Evolutionary conservation across 2,888 invertebrate genomes (phyloP), one percentile per base, ranked within the genome.

Genomic region (Apodemia mormo): DNA sequence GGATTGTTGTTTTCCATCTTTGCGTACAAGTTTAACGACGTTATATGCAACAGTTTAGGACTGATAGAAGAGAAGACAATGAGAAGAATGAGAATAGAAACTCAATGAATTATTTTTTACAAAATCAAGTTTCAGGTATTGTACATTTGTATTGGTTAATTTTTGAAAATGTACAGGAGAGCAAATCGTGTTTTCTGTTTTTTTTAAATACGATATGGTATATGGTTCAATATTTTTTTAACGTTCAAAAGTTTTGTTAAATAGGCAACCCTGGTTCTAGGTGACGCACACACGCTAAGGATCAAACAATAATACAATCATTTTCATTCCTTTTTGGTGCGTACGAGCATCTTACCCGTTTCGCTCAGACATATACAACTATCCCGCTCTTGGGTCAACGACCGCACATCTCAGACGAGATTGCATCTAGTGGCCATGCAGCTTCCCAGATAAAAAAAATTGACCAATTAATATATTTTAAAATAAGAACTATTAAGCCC

Each of bases 291-390:
- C 77, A 84, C 82, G 68, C 70, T 83, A 87, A 85, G 83, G 85
- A 87, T 84, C 86, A 87, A 88, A 90, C 87, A 90, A 86, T 89
- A 88, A 88, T 85, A 91, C 85, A 90, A 91, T 88, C 79, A 89
- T 90, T 89, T 92, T 89, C 85, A 89, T 91, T 92, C 88, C 87
- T 90, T 89, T 91, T 91, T 88, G 88, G 88, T 91, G 92, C 91
- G 93, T 92, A 93, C 92, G 92, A 90, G 89, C 90, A 90, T 86
- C 83, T 81, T 85, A 80, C 81, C 80, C 79, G 81, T 88, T 85
- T 77, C 85, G 78, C 78, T 90, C 85, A 78, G 79, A 77, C 87
- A 76, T 81, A 76, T 83, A 81, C 72, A 79, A 79, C 79, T 76
- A 77, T 90, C 88, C 81, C 86, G 72, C 81, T 92, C 84, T 81